Percentiles rank a stretch among this genome's conserved stretches.
These are phyloP conservation scores for Ramphastos sulfuratus DNA, from an alignment of 2,113 vertebrate species.

Conservation along the genomic window DNA sequence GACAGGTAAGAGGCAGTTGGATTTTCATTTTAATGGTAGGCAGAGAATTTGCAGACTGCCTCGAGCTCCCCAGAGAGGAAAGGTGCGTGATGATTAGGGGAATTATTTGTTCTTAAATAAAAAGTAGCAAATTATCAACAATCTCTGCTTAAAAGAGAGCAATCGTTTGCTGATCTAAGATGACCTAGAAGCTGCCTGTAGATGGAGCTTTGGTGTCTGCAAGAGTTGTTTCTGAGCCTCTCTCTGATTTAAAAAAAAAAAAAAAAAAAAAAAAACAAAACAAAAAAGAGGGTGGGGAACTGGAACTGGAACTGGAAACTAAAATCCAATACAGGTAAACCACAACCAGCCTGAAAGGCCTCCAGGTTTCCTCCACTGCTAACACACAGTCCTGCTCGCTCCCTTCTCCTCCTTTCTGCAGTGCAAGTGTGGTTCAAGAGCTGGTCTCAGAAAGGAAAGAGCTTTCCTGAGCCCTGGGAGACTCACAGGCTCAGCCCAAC, in stretches of 20 bases:
- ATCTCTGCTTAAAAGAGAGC: background rate
- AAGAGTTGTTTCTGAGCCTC: background rate
- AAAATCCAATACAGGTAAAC: slow-evolving; percentile 20
- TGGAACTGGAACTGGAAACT: background rate
- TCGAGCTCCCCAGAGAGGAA: background rate
- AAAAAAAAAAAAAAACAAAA: background rate
- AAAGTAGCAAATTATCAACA: background rate
- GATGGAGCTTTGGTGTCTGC: slow-evolving; percentile 45
- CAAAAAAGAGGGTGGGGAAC: background rate
- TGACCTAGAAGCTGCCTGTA: slow-evolving; percentile 36
- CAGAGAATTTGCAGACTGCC: background rate
- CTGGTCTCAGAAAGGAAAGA: background rate
- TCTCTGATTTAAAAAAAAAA: background rate
- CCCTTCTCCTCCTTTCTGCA: background rate
- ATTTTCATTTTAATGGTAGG: background rate
- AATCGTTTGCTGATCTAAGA: background rate
- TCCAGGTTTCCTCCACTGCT: background rate
- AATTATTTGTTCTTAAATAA: slow-evolving; percentile 15
- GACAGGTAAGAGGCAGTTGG: background rate
- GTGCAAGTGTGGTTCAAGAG: background rate
- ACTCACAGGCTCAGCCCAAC: accelerated
- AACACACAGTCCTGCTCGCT: accelerated
- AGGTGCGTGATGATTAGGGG: background rate
- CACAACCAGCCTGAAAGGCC: background rate
- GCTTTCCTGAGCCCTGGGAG: background rate